Evolutionary conservation across 1,140 invertebrate species (phyloP), one percentile per base, ranked within the genome.

Genomic region (Bicyclus anynana): DNA sequence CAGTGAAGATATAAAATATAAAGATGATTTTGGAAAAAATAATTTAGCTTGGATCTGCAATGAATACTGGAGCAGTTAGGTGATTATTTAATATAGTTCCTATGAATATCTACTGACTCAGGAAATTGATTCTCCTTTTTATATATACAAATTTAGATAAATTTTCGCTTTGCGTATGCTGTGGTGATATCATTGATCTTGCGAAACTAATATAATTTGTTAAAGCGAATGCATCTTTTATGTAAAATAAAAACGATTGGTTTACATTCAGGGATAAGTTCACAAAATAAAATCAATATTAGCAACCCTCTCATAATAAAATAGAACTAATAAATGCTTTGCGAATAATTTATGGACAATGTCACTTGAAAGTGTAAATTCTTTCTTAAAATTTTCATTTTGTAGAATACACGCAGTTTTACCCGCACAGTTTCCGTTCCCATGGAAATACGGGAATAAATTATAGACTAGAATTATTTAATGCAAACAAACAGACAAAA

Each of bases 91-190:
- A 5, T 10, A 33, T 1, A 33, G 12, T 4, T 12, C 10, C n/a
- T 33, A 33, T 6, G 29, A 12, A 12, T 33, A 1, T 4, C 10
- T 33, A 33, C 7, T 33, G 23, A 7, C 3, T n/a, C n/a, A n/a
- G n/a, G n/a, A n/a, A n/a, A n/a, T n/a, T n/a, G n/a, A n/a, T n/a
- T n/a, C n/a, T n/a, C n/a, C n/a, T n/a, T n/a, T n/a, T n/a, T n/a
- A n/a, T n/a, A n/a, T n/a, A n/a, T n/a, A n/a, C n/a, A n/a, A n/a
- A n/a, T n/a, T n/a, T n/a, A n/a, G n/a, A 44, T 44, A 4, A 12
- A 23, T 12, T 18, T 18, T 35, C 46, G 57, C 57, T 59, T 58
- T 59, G 57, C 57, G 57, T 53, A 14, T 59, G 57, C 57, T 48
- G 21, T 33, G 18, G 44, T 37, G 29, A 4, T 12, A 12, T 33